Evolutionary conservation across 2,113 vertebrate species (phyloP), one percentile per base, ranked within the genome.

Genomic region (Martes martes): DNA sequence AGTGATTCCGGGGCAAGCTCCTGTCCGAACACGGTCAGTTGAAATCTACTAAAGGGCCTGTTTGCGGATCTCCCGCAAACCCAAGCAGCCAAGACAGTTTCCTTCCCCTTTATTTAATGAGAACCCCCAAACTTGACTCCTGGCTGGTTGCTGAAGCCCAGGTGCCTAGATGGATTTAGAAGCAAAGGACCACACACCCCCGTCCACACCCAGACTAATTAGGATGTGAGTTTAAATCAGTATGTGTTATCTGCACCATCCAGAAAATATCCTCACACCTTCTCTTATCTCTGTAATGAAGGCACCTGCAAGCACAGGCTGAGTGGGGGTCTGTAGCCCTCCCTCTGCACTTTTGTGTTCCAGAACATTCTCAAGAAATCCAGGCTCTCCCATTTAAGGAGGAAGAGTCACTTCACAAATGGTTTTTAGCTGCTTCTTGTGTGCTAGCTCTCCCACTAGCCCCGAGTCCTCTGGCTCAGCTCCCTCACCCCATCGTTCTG

Each of bases 251-350:
- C 67, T 28, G 11, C 42, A 61, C 18, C 15, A 2, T 28, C 57
- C 24, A 28, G 73, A 87, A 74, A 67, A 33, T 18, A 63, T 18
- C 52, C 3, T 52, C 33, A 39, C 10, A 57, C 42, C 45, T n/a
- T 59, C 57, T 50, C 6, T 28, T 33, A 26, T 4, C 21, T 83
- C 8, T 61, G 24, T 26, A 11, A 7, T 9, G 5, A 19, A 31
- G n/a, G 4, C 1, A 1, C 21, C 26, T 18, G 21, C 8, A 26
- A 63, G 45, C 26, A 14, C 59, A 42, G 65, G 59, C 52, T 23
- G 11, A 31, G 16, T 11, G 0, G 61, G 69, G 1, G 1, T n/a
- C 33, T 5, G 8, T 13, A 36, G 47, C 67, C 61, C 1, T 14
- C 14, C 45, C 24, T 45, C 71, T 50, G 5, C 14, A 52, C 55